phyloP scores from a whole-genome alignment of 2,888 invertebrate genomes.

The Clusia tigrina region DNA sequence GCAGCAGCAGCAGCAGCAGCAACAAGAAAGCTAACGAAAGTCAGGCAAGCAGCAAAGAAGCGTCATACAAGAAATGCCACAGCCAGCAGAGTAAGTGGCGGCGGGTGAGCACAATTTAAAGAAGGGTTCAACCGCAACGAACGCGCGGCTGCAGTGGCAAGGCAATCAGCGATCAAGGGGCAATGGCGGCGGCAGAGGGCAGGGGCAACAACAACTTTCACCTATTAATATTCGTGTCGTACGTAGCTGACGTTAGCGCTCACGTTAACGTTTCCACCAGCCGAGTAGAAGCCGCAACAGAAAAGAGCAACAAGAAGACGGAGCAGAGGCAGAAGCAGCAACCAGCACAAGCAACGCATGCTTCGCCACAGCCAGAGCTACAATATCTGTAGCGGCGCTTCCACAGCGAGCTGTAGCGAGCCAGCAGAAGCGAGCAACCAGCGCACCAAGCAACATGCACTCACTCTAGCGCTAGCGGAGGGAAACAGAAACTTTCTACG shows the following conservation, averaged over 20 bases:
- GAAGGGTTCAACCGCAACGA: constrained; percentile 12
- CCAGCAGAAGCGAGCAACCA: neutral
- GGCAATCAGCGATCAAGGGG: neutral
- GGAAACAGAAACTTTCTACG: constrained; percentile 27
- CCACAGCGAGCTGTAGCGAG: neutral
- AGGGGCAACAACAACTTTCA: constrained; percentile 57
- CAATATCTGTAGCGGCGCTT: no score
- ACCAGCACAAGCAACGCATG: neutral
- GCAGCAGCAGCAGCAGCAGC: neutral
- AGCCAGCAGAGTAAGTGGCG: neutral
- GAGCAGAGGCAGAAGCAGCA: neutral
- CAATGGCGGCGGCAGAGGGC: constrained; percentile 13
- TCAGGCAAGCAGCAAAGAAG: no score
- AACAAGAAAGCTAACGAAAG: no score
- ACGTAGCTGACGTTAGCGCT: neutral
- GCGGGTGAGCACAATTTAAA: neutral
- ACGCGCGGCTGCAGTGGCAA: constrained; percentile 4
- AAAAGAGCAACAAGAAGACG: neutral
- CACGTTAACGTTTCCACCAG: neutral
- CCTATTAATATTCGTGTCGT: constrained; percentile 62
- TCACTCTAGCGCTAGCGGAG: neutral
- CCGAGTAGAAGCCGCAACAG: neutral
- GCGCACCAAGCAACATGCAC: no score
- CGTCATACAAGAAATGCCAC: neutral
- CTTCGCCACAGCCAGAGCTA: no score